A percentile compares a stretch with the other conserved stretches of the same genome.
phyloP scores from a whole-genome alignment of 2,888 invertebrate genomes.

The Laspeyria flexula region DNA sequence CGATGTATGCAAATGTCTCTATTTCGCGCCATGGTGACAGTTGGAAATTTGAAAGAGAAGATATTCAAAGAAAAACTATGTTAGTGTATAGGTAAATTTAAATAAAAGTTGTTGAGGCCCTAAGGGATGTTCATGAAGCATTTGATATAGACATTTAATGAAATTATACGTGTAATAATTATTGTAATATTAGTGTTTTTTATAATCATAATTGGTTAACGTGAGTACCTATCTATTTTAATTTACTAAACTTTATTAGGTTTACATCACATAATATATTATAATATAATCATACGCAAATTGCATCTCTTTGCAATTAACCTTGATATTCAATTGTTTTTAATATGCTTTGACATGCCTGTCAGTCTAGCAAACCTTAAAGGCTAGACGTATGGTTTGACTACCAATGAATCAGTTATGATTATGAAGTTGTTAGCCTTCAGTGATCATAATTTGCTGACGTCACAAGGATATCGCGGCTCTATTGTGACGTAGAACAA shows the following conservation, averaged over 20 bases:
- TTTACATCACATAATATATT: too few species aligned
- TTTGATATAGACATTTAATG: too few species aligned
- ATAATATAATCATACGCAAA: too few species aligned
- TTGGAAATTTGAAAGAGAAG: slow-evolving; percentile 11
- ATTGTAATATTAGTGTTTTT: too few species aligned
- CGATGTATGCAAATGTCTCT: neutral
- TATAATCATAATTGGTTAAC: too few species aligned
- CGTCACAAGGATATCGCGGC: slow-evolving; percentile 34
- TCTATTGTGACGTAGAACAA: slow-evolving; percentile 35
- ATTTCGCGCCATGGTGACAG: neutral
- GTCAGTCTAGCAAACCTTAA: neutral
- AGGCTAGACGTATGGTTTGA: neutral
- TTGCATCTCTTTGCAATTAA: neutral
- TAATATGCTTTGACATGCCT: neutral
- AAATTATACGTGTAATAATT: too few species aligned
- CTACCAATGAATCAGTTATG: slow-evolving; percentile 20
- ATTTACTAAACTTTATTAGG: too few species aligned
- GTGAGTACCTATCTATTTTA: too few species aligned
- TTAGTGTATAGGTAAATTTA: too few species aligned
- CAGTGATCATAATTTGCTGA: slow-evolving; percentile 25
- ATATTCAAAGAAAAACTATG: too few species aligned
- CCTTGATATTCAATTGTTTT: neutral
- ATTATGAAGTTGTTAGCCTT: slow-evolving; percentile 32
- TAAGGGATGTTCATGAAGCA: too few species aligned
- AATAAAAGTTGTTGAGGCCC: too few species aligned